These are phyloP conservation scores for Hemitrygon akajei DNA, from an alignment of 2,797 vertebrate genomes.

Conservation along the genomic window DNA sequence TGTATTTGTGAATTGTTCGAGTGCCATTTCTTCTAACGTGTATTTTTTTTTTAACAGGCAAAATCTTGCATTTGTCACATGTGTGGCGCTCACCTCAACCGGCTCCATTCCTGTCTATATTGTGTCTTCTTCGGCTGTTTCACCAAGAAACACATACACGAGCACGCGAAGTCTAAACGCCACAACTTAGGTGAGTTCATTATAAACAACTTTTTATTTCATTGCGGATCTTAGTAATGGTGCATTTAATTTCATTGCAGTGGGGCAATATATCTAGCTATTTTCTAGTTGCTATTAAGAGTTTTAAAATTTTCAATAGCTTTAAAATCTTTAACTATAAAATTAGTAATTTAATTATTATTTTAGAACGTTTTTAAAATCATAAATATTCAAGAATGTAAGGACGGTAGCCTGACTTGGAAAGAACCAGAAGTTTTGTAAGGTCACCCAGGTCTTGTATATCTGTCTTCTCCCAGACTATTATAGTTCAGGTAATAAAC, in stretches of 20 bases:
- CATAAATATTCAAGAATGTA: no score
- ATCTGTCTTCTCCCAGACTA: no score
- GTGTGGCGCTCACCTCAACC: conserved; percentile 90
- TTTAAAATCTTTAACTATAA: not conserved
- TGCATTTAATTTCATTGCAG: not conserved
- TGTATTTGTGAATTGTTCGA: not conserved
- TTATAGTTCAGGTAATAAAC: no score
- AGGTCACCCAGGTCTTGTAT: no score
- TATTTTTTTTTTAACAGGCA: conserved; percentile 59
- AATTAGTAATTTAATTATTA: no score
- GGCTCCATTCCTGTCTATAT: conserved; percentile 96
- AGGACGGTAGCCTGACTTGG: not conserved
- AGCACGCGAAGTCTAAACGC: conserved; percentile 91
- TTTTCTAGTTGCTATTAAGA: not conserved
- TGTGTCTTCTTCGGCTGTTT: conserved; percentile 98
- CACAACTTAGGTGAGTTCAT: conserved; percentile 83
- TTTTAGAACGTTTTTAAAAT: not conserved
- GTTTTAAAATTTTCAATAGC: no score
- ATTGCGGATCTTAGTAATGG: not conserved
- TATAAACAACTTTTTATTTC: not conserved
- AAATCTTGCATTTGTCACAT: conserved; percentile 97
- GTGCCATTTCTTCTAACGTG: not conserved
- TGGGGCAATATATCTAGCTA: not conserved
- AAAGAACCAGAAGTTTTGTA: no score
- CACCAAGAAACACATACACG: conserved; percentile 96